Conservation (phyloP, 2,113 vertebrate species). For the Entelurus aequoreus region DNA sequence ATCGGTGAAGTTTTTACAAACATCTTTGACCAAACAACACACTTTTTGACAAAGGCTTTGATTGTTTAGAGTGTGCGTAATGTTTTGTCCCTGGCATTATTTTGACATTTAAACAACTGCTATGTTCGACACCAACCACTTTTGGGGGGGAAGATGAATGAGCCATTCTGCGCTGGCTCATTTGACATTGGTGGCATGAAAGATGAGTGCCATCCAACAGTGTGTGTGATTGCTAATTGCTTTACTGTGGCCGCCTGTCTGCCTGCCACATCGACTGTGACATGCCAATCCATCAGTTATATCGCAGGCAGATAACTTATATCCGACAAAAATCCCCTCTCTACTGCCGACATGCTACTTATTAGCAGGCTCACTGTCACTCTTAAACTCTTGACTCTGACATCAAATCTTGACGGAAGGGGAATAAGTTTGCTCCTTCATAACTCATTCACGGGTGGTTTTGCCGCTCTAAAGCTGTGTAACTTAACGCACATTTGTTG, state of each 20-base stretch:
- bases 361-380: conserved; percentile 34
- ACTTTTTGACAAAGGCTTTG: no score
- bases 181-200: conserved; percentile 22
- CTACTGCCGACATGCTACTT: conserved; percentile 35
- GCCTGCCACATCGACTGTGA: conserved; percentile 42
- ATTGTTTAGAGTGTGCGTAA: no score
- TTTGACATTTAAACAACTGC: neutral
- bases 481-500: neutral
- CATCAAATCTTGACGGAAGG: conserved; percentile 13
- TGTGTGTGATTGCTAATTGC: conserved; percentile 63
- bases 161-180: conserved; percentile 16
- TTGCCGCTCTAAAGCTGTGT: neutral
- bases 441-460: neutral
- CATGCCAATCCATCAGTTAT: conserved; percentile 55
- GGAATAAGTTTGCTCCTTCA: conserved; percentile 1
- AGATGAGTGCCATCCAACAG: conserved; percentile 30
- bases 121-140: neutral
- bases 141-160: conserved; percentile 10
- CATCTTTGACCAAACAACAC: no score
- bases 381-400: conserved; percentile 10
- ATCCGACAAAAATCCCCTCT: conserved; percentile 32
- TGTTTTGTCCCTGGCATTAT: no score
- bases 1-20: no score
- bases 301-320: conserved; percentile 54
- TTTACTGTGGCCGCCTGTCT: conserved; percentile 37